Evolutionary conservation across 2,888 invertebrate genomes (phyloP), one percentile per base, ranked within the genome.

Genomic region (Melanophora roralis): DNA sequence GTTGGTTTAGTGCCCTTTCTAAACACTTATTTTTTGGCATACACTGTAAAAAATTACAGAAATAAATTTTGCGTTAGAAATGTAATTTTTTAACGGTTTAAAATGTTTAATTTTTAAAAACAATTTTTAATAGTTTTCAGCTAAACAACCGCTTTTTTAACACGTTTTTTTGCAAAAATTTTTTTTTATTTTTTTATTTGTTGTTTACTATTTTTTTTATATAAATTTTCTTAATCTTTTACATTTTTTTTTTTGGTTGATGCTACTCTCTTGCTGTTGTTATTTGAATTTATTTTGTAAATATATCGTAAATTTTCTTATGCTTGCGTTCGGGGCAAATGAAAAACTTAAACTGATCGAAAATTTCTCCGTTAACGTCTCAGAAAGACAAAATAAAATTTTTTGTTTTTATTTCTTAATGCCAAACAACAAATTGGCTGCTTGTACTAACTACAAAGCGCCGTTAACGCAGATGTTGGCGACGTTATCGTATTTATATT

Each of bases 291-390:
- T 27, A 27, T 27, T 27, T 53, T 40, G 45, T 45, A 32, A 62
- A 60, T 80, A n/a, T n/a, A 73, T 76, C 72, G 79, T 76, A 67
- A 73, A 82, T 80, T 83, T 83, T 80, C 81, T 82, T 81, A 27
- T 85, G 85, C 86, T 86, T 86, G 86, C 86, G 87, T 84, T 86
- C 89, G 86, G 84, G 85, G 85, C 88, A 86, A 89, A 86, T 87
- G 87, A 85, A 88, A 89, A 89, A 88, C 85, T 88, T 85, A 84
- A 88, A 89, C 88, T 89, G 88, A 89, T 88, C 86, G 86, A 86
- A 88, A 88, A 89, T 89, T 88, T 89, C 88, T 87, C 87, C 87
- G 85, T 85, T 77, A 84, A 83, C 83, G 84, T 84, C 85, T 86
- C 85, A 84, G 83, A 85, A 86, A 85, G 83, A 81, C 84, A 81